Evolutionary conservation across 2,888 invertebrate species (phyloP).

Genomic region (Eupithecia inturbata): DNA sequence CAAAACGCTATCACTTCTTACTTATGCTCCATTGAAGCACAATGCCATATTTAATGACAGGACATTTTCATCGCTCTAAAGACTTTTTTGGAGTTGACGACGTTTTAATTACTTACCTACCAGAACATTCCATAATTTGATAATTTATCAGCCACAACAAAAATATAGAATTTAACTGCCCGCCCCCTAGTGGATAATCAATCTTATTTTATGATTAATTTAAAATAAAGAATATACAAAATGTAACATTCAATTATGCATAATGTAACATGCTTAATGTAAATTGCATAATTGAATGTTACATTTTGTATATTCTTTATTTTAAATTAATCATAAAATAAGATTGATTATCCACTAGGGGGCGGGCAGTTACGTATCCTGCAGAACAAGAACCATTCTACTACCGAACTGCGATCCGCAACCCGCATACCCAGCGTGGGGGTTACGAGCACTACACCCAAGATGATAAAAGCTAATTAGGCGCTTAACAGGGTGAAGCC

Average conservation of each 20-base stretch:
- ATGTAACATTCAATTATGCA: neutral
- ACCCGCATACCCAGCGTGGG: neutral
- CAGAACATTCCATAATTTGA: conserved; percentile 6
- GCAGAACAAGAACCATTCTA: neutral
- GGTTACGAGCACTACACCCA: neutral
- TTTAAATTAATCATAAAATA: neutral
- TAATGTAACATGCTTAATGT: too few relatives aligned
- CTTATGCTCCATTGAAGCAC: neutral
- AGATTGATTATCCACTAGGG: neutral
- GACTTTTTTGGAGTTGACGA: conserved; percentile 19
- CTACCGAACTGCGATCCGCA: neutral
- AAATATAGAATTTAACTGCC: neutral
- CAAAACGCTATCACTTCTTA: conserved; percentile 3
- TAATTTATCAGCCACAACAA: neutral
- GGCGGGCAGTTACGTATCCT: neutral
- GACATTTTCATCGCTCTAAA: conserved; percentile 3
- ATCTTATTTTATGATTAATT: neutral
- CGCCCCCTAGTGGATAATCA: neutral
- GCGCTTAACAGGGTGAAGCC: neutral
- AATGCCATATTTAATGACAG: conserved; percentile 11
- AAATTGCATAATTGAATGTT: neutral
- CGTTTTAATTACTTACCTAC: conserved; percentile 15
- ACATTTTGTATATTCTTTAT: neutral
- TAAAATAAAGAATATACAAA: neutral
- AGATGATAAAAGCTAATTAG: neutral